These are phyloP conservation scores for Acinonyx jubatus DNA, from an alignment of 2,113 vertebrate genomes.

Conservation along the genomic window DNA sequence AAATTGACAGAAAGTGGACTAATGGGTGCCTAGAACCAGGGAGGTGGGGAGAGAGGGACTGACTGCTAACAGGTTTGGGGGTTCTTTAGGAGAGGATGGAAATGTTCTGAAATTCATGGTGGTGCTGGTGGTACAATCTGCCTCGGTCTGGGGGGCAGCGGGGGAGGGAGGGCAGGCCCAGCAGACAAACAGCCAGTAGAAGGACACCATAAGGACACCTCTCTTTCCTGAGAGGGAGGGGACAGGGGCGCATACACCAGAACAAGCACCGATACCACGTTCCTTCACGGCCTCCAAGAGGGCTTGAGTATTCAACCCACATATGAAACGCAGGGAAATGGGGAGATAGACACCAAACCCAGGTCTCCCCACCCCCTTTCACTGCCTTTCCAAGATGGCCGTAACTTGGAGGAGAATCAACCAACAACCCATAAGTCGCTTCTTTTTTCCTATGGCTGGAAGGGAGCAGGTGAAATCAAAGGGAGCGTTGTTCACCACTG, in stretches of 20 bases:
- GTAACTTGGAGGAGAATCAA: background rate
- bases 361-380: background rate
- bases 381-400: background rate
- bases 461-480: background rate
- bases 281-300: background rate
- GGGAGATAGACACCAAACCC: background rate
- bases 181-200: background rate
- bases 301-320: background rate
- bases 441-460: background rate
- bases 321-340: accelerated
- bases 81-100: background rate
- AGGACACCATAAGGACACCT: background rate
- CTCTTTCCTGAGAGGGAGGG: background rate
- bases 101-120: background rate
- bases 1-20: background rate
- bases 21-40: background rate
- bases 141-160: background rate
- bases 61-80: background rate
- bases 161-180: background rate
- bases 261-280: too few species aligned
- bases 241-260: background rate
- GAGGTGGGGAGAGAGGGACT: background rate
- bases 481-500: background rate
- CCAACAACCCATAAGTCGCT: background rate
- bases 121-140: background rate